Conservation (phyloP, 2,888 invertebrate species). For the Meiosimyza decipiens region DNA sequence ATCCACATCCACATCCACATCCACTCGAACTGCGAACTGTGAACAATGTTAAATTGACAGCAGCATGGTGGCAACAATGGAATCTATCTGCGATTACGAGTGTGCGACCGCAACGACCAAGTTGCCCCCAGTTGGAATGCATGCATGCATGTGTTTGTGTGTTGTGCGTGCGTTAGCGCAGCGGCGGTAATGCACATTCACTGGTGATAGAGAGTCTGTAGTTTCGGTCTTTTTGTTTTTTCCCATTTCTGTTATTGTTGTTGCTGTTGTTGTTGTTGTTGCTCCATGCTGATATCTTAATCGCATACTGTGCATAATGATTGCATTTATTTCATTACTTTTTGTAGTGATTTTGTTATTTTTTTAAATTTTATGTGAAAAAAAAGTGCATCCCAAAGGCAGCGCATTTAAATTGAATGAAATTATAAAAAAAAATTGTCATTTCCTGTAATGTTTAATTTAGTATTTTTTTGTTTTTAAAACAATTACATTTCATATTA, state of each 20-base stretch:
- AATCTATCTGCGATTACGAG: neutral
- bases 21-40: too few relatives aligned
- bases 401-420: conserved; percentile 20
- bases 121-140: conserved; percentile 12
- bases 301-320: conserved; percentile 4
- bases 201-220: too few relatives aligned
- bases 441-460: conserved; percentile 17
- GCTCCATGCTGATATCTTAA: conserved; percentile 1
- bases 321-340: conserved; percentile 16
- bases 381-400: conserved; percentile 8
- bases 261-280: neutral
- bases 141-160: conserved; percentile 3
- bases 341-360: conserved; percentile 16
- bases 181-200: too few relatives aligned
- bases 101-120: neutral
- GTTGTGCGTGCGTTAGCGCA: neutral
- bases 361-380: neutral
- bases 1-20: too few relatives aligned
- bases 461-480: conserved; percentile 1
- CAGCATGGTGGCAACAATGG: too few relatives aligned
- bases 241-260: too few relatives aligned
- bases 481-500: neutral
- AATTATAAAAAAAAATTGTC: conserved; percentile 18
- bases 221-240: too few relatives aligned
- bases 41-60: too few relatives aligned